Base-by-base conservation (phyloP, 2,797 vertebrate genomes). In the Todus mexicanus region DNA sequence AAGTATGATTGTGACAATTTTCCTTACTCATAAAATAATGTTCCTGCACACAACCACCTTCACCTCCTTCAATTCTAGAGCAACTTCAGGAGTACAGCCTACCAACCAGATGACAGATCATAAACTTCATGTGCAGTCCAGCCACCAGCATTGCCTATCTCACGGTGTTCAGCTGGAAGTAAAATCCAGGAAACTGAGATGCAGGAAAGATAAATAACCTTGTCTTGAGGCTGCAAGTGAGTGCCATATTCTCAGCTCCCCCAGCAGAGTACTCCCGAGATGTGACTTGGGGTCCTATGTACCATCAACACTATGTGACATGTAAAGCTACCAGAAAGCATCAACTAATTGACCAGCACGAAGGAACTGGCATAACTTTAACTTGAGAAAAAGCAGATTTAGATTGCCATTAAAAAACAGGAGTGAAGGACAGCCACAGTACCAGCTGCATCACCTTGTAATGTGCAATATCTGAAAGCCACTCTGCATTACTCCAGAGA, bases 1-100 rank as follows among this genome's bases (percentile, higher is more conserved):
- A 95, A 89, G 76, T 73, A 65, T 43, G 70, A 94, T 75, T 80
- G 38, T 73, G 70, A 89, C 66, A 91, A 88, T 95, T 91, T 95
- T 84, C 79, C 63, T 83, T 89, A 80, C 82, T 92, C 42, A 10
- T 85, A 95, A 87, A 93, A 90, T 74, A 75, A 92, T 60, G 60
- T 78, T 92, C 81, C 79, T 83, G 64, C 66, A 90, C 87, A 56
- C 38, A 79, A 84, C 66, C 31, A 81, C 51, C 26, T 81, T 75
- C 19, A 77, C 43, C 27, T 87, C 64, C 42, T 65, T 72, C 50
- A 83, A 56, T 48, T 70, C 51, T 60, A 84, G 51, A 78, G 48
- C 4, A 0, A 60, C 33, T 38, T 50, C 15, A 61, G 65, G 8
- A 80, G 20, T n/a, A 75, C 17, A 69, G 57, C 25, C 35, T 80